phyloP scores from a whole-genome alignment of 1,140 invertebrate genomes.

The Druon quercuslanigerum region DNA sequence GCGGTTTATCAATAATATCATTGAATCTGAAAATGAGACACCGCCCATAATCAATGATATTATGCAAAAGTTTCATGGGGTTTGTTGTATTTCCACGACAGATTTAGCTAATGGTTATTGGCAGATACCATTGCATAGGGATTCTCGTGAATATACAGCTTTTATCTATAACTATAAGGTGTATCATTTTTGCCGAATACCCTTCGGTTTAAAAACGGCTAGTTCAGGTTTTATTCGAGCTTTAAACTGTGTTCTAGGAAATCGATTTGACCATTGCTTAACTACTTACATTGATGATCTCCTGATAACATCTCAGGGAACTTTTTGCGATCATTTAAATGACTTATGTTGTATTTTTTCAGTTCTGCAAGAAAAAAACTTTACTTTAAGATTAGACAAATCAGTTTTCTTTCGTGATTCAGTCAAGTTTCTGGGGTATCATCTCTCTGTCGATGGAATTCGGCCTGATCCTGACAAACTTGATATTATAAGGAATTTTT shows the following conservation, averaged over 20 bases:
- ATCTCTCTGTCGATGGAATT: background rate
- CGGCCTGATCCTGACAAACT: background rate
- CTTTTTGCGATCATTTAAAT: background rate
- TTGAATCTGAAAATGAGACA: background rate
- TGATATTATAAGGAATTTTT: background rate
- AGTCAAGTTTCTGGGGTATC: background rate
- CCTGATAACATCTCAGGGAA: background rate
- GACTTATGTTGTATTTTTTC: no score
- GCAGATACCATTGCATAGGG: background rate
- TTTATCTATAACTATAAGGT: background rate
- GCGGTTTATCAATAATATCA: background rate
- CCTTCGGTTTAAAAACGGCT: background rate
- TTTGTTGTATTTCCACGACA: background rate
- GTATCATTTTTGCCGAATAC: slow-evolving; percentile 4
- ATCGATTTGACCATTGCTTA: background rate
- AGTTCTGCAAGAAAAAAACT: no score
- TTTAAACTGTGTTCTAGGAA: background rate
- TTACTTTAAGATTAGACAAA: background rate
- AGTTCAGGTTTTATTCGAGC: background rate
- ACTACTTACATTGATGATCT: background rate
- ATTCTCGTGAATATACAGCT: background rate
- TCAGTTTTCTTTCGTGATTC: background rate
- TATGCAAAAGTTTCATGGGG: background rate
- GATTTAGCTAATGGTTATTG: slow-evolving; percentile 7
- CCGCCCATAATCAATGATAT: background rate